A percentile compares a stretch with the other conserved stretches of the same genome.
These are phyloP conservation scores for Tetranychus truncatus DNA, from an alignment of 2,888 invertebrate genomes.

Conservation along the genomic window DNA sequence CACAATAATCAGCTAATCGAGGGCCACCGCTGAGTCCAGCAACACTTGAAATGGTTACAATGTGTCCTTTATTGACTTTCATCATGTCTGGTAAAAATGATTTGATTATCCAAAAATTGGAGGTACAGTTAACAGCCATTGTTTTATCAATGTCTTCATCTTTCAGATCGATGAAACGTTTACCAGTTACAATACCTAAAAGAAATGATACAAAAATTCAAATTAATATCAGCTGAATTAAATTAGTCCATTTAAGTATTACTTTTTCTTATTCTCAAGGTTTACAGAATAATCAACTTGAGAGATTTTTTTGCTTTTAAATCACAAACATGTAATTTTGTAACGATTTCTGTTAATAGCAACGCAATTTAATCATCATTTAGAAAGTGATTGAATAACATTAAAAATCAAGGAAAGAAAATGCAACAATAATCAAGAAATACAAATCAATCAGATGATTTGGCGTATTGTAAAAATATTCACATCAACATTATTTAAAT, in stretches of 20 bases:
- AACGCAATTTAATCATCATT: too few relatives aligned
- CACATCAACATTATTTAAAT: too few relatives aligned
- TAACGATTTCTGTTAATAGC: too few relatives aligned
- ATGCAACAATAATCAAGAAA: too few relatives aligned
- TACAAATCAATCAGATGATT: too few relatives aligned
- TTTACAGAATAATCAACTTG: too few relatives aligned
- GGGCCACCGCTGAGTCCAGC: conserved; percentile 63
- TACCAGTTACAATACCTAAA: conserved; percentile 58
- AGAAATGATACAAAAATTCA: neutral
- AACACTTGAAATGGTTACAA: conserved; percentile 78
- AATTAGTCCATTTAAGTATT: neutral
- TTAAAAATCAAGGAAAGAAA: too few relatives aligned
- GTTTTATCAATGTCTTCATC: conserved; percentile 69
- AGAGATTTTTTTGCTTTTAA: too few relatives aligned
- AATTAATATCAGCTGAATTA: neutral
- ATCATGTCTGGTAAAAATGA: conserved; percentile 65
- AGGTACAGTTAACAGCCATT: conserved; percentile 69
- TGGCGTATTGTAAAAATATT: too few relatives aligned
- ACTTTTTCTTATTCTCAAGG: neutral
- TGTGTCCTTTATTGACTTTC: conserved; percentile 52
- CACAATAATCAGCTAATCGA: conserved; percentile 74
- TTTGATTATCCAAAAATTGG: conserved; percentile 55
- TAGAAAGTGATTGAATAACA: too few relatives aligned
- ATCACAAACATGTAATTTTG: too few relatives aligned
- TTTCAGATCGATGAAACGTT: conserved; percentile 57